Conservation (phyloP, 2,888 invertebrate genomes). For the Falcaria lacertinaria region DNA sequence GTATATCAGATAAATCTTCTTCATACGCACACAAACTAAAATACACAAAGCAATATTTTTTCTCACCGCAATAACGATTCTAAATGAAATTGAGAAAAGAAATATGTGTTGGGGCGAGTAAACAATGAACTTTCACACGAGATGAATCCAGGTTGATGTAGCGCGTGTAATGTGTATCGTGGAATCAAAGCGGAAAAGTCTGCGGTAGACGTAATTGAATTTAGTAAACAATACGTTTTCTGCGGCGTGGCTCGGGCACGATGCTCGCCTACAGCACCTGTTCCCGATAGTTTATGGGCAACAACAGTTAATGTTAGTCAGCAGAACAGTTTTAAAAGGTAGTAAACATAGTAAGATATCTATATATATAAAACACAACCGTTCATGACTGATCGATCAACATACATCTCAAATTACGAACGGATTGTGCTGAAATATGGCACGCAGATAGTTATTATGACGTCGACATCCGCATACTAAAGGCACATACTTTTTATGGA, state of each 20-base stretch:
- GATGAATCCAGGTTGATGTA: slow-evolving; percentile 60
- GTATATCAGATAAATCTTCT: too few species aligned
- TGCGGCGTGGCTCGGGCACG: slow-evolving; percentile 36
- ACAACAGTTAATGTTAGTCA: too few species aligned
- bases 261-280: slow-evolving; percentile 56
- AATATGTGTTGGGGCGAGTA: slow-evolving; percentile 35
- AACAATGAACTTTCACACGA: slow-evolving; percentile 75
- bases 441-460: too few species aligned
- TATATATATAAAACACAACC: too few species aligned
- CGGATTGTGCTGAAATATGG: too few species aligned
- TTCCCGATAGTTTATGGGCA: slow-evolving; percentile 38
- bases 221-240: slow-evolving; percentile 73
- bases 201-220: slow-evolving; percentile 68
- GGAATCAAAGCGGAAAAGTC: slow-evolving; percentile 62
- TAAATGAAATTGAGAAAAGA: neutral
- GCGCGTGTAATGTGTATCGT: slow-evolving; percentile 58
- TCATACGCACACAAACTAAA: too few species aligned
- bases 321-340: slow-evolving; percentile 13
- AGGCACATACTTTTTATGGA: too few species aligned
- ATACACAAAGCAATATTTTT: too few species aligned
- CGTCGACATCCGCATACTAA: too few species aligned
- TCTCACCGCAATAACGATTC: neutral
- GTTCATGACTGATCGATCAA: too few species aligned
- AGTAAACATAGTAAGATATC: neutral
- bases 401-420: too few species aligned